Percentiles rank a stretch among this genome's conserved stretches.
Evolutionary conservation across 2,797 vertebrate species (phyloP).

Genomic region (Petrocephalus schoutedeni): DNA sequence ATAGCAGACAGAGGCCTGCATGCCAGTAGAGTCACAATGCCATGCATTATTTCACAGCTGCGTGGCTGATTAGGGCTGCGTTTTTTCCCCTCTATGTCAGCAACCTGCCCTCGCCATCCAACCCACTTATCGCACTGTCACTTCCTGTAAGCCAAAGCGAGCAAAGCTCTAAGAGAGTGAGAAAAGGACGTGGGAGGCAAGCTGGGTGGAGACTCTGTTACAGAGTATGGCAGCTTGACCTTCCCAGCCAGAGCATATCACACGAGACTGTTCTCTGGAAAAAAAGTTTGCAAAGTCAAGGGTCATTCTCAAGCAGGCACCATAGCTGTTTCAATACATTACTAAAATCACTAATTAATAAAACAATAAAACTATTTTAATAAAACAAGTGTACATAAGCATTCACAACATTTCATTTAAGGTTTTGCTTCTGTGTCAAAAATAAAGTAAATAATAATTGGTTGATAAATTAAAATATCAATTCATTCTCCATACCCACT

Average conservation of each 20-base stretch:
- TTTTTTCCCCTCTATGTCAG: constrained; percentile 66
- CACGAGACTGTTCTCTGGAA: neutral
- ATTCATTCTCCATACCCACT: neutral
- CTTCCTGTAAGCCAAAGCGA: constrained; percentile 9
- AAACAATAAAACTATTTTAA: neutral
- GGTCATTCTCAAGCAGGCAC: neutral
- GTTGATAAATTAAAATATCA: neutral
- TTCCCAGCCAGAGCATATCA: neutral
- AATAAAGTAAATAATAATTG: neutral
- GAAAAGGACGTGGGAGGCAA: neutral
- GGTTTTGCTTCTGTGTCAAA: neutral
- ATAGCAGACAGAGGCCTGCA: constrained; percentile 55
- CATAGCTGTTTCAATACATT: neutral
- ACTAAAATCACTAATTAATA: neutral
- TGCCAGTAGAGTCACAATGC: constrained; percentile 62
- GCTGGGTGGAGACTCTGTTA: neutral
- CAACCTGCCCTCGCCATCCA: constrained; percentile 51
- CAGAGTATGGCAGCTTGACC: neutral
- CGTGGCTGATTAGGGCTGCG: constrained; percentile 59
- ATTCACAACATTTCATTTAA: neutral
- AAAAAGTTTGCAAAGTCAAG: neutral
- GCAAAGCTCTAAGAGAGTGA: neutral
- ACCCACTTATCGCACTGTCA: constrained; percentile 45
- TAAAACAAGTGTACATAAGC: neutral
- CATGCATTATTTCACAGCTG: constrained; percentile 64